Evolutionary conservation across 2,888 invertebrate species (phyloP), one percentile per base, ranked within the genome.

Genomic region (Heteromurus nitidus): DNA sequence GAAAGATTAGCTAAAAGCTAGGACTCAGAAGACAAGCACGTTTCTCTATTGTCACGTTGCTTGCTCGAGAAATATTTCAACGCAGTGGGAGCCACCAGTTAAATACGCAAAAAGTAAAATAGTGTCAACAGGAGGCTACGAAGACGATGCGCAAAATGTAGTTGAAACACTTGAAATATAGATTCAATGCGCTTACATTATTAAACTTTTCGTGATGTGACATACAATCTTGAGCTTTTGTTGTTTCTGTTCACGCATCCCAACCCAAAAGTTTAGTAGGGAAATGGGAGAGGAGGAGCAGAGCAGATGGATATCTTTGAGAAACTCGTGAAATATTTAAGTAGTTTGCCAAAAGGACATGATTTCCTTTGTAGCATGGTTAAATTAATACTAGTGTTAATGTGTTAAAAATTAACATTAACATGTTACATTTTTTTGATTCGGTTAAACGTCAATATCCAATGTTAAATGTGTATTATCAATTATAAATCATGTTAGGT

Each of bases 181-280:
- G 50, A 50, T 11, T 5, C 9, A 50, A 18, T 11, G 5, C n/a
- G n/a, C n/a, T 50, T 18, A 16, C 50, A n/a, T 42, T 42, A 18
- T 18, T 18, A n/a, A 18, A 22, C 69, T 50, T 53, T 31, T 55
- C 69, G 69, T 69, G 69, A 69, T n/a, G 22, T 16, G 55, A 36
- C 69, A 55, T 69, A 9, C n/a, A n/a, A 69, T 30, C 30, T 55
- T 53, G 31, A 55, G 69, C 69, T 69, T 69, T 69, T n/a, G n/a
- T n/a, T n/a, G n/a, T n/a, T n/a, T n/a, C n/a, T n/a, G n/a, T n/a
- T n/a, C n/a, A n/a, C n/a, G n/a, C n/a, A n/a, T n/a, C n/a, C n/a
- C n/a, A n/a, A n/a, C n/a, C n/a, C n/a, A n/a, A n/a, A n/a, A n/a
- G n/a, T n/a, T n/a, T n/a, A n/a, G n/a, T n/a, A n/a, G n/a, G n/a